Percentiles rank a stretch among this genome's conserved stretches.
phyloP scores from a whole-genome alignment of 2,888 invertebrate genomes.

The Subacronicta megacephala region DNA sequence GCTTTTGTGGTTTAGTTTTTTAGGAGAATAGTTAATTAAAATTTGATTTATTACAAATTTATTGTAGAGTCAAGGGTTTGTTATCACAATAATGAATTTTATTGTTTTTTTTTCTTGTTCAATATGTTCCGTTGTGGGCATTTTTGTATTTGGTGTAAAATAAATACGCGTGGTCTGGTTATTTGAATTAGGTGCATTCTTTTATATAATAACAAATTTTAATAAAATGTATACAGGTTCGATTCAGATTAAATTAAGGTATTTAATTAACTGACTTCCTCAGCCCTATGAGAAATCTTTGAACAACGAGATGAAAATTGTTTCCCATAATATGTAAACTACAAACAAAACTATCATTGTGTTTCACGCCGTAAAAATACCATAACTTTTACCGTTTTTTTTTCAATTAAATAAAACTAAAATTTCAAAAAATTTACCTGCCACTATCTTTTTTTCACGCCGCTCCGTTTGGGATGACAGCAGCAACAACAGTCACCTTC shows the following conservation, averaged over 20 bases:
- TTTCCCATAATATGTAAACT: too few relatives aligned
- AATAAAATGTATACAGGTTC: too few relatives aligned
- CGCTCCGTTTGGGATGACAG: conserved; percentile 61
- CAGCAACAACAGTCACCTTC: conserved; percentile 88
- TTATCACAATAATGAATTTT: conserved; percentile 66
- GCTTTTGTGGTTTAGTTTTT: conserved; percentile 85
- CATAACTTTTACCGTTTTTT: neutral
- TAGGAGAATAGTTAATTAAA: conserved; percentile 84
- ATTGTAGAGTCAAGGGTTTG: conserved; percentile 72
- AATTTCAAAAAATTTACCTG: conserved; percentile 15
- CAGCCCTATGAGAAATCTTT: neutral
- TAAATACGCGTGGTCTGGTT: neutral
- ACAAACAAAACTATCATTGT: too few relatives aligned
- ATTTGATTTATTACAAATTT: conserved; percentile 86
- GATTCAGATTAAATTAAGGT: too few relatives aligned
- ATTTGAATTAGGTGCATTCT: too few relatives aligned
- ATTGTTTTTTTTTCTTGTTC: conserved; percentile 31
- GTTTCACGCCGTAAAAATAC: too few relatives aligned
- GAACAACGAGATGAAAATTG: neutral
- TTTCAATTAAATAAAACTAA: neutral
- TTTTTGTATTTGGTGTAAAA: neutral
- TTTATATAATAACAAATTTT: too few relatives aligned
- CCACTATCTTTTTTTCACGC: conserved; percentile 77
- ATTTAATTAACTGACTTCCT: too few relatives aligned
- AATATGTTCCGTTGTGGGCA: neutral